phyloP scores from a whole-genome alignment of 2,888 invertebrate species.

The Rutpela maculata region DNA sequence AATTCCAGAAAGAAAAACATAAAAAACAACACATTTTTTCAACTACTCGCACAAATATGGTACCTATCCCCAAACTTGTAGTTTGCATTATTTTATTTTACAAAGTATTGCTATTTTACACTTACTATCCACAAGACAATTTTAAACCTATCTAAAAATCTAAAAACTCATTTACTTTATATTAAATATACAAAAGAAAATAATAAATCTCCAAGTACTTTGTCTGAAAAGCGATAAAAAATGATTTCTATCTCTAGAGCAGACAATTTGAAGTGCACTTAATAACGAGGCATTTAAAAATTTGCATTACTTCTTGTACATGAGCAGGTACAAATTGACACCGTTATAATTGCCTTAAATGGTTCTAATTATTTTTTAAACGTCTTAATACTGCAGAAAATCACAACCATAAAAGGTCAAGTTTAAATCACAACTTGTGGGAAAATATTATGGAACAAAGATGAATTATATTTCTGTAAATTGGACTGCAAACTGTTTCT shows the following conservation, averaged over 20 bases:
- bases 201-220: too few relatives aligned
- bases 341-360: conserved; percentile 18
- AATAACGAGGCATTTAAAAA: not conserved
- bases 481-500: not conserved
- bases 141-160: too few relatives aligned
- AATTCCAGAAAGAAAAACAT: too few relatives aligned
- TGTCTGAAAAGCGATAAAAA: not conserved
- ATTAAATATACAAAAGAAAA: too few relatives aligned
- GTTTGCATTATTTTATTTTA: too few relatives aligned
- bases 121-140: too few relatives aligned
- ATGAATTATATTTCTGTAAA: not conserved
- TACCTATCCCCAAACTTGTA: too few relatives aligned
- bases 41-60: too few relatives aligned
- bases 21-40: too few relatives aligned
- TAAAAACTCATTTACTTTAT: too few relatives aligned
- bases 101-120: too few relatives aligned
- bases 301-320: not conserved
- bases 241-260: not conserved
- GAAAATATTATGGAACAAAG: conserved; percentile 5
- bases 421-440: not conserved
- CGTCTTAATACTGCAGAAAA: conserved; percentile 6
- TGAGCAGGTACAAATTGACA: not conserved
- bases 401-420: conserved; percentile 16
- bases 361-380: conserved; percentile 26
- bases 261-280: not conserved